Evolutionary conservation across 2,113 vertebrate species (phyloP).

Genomic region (Sorex fumeus): DNA sequence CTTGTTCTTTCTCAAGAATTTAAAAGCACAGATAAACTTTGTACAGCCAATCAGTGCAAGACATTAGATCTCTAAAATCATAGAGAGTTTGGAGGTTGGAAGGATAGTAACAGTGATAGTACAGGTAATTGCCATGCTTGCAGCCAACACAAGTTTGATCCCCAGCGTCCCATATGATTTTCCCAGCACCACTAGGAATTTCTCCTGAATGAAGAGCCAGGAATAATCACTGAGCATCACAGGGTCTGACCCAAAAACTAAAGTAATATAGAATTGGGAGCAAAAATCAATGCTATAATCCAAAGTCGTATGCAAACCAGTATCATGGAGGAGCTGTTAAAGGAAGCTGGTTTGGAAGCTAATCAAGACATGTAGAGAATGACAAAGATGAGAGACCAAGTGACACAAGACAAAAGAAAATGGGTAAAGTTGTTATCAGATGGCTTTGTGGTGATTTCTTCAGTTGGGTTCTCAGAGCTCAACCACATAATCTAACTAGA

Average conservation of each 20-base stretch:
- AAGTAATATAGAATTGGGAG: neutral
- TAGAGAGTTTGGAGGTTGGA: neutral
- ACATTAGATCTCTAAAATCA: slow-evolving; percentile 2
- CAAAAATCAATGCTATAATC: neutral
- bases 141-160: too few relatives aligned
- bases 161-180: too few relatives aligned
- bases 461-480: neutral
- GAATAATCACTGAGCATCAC: too few relatives aligned
- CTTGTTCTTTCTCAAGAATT: neutral
- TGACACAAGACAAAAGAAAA: neutral
- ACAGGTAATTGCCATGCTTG: too few relatives aligned
- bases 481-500: neutral
- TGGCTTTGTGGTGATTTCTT: too few relatives aligned
- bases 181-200: too few relatives aligned
- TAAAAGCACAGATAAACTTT: slow-evolving; percentile 14
- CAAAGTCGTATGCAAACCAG: neutral
- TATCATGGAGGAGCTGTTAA: neutral
- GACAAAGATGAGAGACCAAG: neutral
- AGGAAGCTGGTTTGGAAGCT: neutral
- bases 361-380: neutral
- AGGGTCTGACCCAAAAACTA: too few relatives aligned
- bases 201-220: too few relatives aligned
- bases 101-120: too few relatives aligned
- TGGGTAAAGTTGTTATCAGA: neutral
- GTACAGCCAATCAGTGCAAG: neutral